A percentile compares a stretch with the other conserved stretches of the same genome.
These are phyloP conservation scores for Chydorus sphaericus DNA, from an alignment of 2,888 invertebrate species.

Conservation along the genomic window DNA sequence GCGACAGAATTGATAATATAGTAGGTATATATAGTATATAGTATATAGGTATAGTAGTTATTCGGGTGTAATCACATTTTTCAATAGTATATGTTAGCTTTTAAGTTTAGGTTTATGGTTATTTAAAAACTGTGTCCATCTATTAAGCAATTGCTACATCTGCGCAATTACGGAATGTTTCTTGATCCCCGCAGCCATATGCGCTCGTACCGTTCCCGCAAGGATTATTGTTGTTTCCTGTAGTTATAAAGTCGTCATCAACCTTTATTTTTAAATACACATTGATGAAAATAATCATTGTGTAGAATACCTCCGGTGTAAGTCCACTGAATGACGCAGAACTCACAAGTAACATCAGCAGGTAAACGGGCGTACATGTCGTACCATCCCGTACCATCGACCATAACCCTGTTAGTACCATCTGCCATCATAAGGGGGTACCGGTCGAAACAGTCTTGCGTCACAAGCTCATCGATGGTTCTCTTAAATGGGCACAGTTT, in stretches of 20 bases:
- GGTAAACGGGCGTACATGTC: slow-evolving; percentile 30
- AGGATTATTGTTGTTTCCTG: slow-evolving; percentile 18
- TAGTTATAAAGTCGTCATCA: neutral
- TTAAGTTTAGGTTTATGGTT: no score
- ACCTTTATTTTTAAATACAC: no score
- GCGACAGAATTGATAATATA: no score
- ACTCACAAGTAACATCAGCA: slow-evolving; percentile 32
- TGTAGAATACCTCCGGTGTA: slow-evolving; percentile 36
- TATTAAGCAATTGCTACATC: neutral
- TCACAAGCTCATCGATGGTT: slow-evolving; percentile 28
- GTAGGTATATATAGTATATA: no score
- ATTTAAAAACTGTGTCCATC: no score
- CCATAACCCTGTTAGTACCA: neutral
- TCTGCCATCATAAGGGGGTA: slow-evolving; percentile 19
- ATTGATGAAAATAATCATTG: neutral
- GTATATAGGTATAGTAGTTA: no score
- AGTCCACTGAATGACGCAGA: slow-evolving; percentile 41
- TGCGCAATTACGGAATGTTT: slow-evolving; percentile 15
- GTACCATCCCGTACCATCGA: slow-evolving; percentile 19
- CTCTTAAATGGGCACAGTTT: slow-evolving; percentile 18
- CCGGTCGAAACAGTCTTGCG: slow-evolving; percentile 36
- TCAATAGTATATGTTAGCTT: no score
- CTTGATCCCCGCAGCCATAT: slow-evolving; percentile 19
- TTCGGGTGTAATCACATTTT: no score
- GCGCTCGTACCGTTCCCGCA: slow-evolving; percentile 17